Percentiles rank a stretch among this genome's conserved stretches.
phyloP scores from a whole-genome alignment of 1,140 invertebrate species.

The Solenopsis fugax region DNA sequence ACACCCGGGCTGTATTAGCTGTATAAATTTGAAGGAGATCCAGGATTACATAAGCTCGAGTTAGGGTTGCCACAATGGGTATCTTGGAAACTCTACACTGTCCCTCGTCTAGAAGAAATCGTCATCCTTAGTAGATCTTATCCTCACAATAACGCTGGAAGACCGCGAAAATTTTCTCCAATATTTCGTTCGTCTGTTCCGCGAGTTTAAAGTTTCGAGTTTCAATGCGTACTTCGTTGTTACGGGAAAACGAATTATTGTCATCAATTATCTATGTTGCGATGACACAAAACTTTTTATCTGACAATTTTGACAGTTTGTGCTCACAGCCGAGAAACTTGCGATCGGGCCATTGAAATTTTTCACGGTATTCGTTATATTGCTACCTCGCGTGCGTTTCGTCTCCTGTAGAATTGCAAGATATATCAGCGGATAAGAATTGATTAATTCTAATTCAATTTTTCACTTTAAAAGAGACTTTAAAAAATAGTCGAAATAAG shows the following conservation, averaged over 20 bases:
- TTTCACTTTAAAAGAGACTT: background rate
- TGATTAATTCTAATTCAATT: background rate
- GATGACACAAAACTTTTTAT: constrained; percentile 21
- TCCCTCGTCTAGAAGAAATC: constrained; percentile 24
- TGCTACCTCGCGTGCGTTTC: background rate
- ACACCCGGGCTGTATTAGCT: constrained; percentile 22
- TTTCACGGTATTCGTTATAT: background rate
- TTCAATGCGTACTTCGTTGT: constrained; percentile 30
- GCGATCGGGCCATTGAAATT: constrained; percentile 4
- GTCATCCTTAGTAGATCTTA: constrained; percentile 23
- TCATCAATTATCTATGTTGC: constrained; percentile 25
- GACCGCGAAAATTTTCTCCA: constrained; percentile 17
- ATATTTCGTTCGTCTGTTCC: background rate
- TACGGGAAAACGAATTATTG: constrained; percentile 34
- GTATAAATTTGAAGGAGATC: constrained; percentile 49
- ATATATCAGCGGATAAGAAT: background rate
- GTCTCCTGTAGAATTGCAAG: background rate
- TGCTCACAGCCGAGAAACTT: background rate
- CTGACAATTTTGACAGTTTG: constrained; percentile 8
- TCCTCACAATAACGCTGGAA: background rate
- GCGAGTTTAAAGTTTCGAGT: constrained; percentile 35
- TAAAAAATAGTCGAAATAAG: background rate
- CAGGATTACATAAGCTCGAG: constrained; percentile 30
- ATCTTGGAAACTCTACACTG: background rate
- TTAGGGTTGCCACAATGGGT: constrained; percentile 19